Percentiles rank a stretch among this genome's conserved stretches.
phyloP scores from a whole-genome alignment of 2,113 vertebrate genomes.

The Dinomys branickii region DNA sequence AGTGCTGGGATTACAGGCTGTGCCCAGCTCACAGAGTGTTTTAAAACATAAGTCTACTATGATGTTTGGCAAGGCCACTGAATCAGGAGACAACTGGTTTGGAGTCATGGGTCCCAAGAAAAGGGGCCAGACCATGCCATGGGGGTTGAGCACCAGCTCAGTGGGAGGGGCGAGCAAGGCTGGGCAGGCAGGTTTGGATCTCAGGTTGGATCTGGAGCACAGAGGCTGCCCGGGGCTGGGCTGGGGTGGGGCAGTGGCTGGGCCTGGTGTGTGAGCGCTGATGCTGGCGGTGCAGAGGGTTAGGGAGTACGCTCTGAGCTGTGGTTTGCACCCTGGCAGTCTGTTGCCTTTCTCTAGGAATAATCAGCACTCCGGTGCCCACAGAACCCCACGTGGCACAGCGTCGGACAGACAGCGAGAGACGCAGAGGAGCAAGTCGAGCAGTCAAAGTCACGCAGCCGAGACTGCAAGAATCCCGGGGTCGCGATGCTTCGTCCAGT shows the following conservation, averaged over 20 bases:
- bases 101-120: neutral
- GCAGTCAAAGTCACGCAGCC: fast-evolving
- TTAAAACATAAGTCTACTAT: neutral
- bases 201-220: neutral
- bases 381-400: neutral
- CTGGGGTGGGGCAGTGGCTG: neutral
- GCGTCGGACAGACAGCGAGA: neutral
- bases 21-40: neutral
- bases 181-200: neutral
- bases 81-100: neutral
- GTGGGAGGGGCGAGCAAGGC: neutral
- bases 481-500: fast-evolving
- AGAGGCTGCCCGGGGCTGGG: neutral
- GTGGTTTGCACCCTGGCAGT: neutral
- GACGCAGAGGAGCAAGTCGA: too few species aligned
- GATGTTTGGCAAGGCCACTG: neutral
- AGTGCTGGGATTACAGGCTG: too few species aligned
- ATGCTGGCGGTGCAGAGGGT: neutral
- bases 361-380: neutral
- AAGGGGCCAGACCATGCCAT: fast-evolving
- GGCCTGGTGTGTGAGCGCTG: neutral
- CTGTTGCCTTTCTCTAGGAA: too few species aligned
- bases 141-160: neutral
- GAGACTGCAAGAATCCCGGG: neutral
- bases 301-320: too few species aligned